phyloP scores from a whole-genome alignment of 2,888 invertebrate species.

The Caenorhabditis becei region DNA sequence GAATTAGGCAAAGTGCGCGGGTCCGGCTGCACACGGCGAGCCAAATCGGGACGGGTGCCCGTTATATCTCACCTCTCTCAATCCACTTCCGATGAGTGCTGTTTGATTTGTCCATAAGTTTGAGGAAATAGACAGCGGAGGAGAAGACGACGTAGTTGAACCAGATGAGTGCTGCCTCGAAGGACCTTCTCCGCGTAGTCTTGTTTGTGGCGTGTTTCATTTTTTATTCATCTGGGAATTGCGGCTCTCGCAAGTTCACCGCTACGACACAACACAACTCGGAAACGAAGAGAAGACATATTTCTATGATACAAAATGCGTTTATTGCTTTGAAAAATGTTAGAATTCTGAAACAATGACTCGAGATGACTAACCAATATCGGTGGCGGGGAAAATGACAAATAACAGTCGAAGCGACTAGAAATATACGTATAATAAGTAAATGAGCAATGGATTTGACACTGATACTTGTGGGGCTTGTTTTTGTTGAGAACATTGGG shows the following conservation, averaged over 20 bases:
- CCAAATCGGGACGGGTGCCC: slow-evolving; percentile 9
- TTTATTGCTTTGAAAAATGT: not conserved
- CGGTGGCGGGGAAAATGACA: not conserved
- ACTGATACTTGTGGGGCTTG: not conserved
- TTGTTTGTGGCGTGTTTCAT: slow-evolving; percentile 57
- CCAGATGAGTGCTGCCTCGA: slow-evolving; percentile 11
- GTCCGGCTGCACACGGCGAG: not conserved
- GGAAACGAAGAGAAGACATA: not conserved
- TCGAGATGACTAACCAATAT: not conserved
- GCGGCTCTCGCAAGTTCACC: slow-evolving; percentile 26
- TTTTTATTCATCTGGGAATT: slow-evolving; percentile 65
- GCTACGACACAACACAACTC: slow-evolving; percentile 11
- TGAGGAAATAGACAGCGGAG: slow-evolving; percentile 11
- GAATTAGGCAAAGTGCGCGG: slow-evolving; percentile 28
- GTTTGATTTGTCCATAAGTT: slow-evolving; percentile 60
- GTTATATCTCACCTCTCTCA: slow-evolving; percentile 43
- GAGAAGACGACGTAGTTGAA: slow-evolving; percentile 15
- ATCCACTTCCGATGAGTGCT: slow-evolving; percentile 56
- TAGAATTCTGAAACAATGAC: not conserved
- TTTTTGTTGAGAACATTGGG: slow-evolving; percentile 1
- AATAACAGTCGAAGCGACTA: not conserved
- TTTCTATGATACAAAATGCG: not conserved
- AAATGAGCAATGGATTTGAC: not conserved
- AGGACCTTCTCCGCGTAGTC: slow-evolving; percentile 35
- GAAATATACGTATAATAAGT: not conserved